phyloP scores from a whole-genome alignment of 2,113 vertebrate genomes.

The Ictidomys tridecemlineatus region DNA sequence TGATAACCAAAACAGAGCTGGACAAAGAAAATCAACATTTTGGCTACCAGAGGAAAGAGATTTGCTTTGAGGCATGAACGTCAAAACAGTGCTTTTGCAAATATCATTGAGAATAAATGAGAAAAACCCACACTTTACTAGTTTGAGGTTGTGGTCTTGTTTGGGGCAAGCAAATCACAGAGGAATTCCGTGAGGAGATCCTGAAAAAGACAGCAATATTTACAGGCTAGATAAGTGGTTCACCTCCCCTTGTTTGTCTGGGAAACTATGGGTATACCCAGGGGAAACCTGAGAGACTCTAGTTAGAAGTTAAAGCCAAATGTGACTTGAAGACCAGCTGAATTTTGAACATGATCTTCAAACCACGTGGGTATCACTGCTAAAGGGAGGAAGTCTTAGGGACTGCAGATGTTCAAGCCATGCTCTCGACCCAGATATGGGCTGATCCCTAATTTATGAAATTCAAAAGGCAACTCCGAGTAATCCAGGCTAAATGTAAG shows the following conservation, averaged over 20 bases:
- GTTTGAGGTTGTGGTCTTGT: neutral
- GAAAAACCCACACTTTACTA: slow-evolving; percentile 2
- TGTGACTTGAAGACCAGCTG: neutral
- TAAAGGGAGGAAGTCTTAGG: neutral
- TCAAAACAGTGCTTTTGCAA: neutral
- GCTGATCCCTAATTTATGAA: neutral
- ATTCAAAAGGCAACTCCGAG: neutral
- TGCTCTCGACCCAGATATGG: neutral
- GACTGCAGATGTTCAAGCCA: neutral
- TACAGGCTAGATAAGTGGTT: neutral
- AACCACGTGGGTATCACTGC: neutral
- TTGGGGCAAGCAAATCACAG: neutral
- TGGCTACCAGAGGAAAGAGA: neutral
- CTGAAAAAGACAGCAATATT: neutral
- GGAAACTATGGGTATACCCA: neutral
- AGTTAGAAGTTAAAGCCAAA: neutral
- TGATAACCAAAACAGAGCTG: neutral
- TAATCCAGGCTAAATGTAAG: slow-evolving; percentile 1
- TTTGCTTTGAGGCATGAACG: neutral
- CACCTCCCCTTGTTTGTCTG: neutral
- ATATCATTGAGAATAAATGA: neutral
- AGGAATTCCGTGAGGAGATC: neutral
- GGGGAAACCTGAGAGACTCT: neutral
- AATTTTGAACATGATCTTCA: neutral
- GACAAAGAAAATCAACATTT: neutral